Base-by-base conservation (phyloP, 35 echinoderm and acorn worm species). In the Ptychodera flava region DNA sequence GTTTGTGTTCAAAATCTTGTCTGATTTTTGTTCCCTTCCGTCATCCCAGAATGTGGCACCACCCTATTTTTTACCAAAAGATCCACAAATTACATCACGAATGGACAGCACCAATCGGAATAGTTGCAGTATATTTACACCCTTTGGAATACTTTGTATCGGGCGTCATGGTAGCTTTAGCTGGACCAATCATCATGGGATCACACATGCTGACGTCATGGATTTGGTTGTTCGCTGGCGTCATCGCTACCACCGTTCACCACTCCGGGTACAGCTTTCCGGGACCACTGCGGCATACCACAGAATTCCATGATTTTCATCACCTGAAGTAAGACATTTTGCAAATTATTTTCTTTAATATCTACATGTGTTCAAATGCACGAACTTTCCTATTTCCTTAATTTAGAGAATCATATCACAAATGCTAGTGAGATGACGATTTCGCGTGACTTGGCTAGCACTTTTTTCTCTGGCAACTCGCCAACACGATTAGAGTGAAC, bases 301-400 rank as follows among this genome's bases (percentile, higher is more conserved):
- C 45, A 6, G 96, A 99, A 37, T 85, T 86, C 32, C 96, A 99
- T 83, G 96, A 99, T 77, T 99, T 92, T 77, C 96, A 99, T 78
- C 96, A 99, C 81, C 83, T 99, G 30, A 99, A 99, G 96, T 99
- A 80, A 89, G 96, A n/a, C n/a, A n/a, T n/a, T n/a, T n/a, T n/a
- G n/a, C n/a, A n/a, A n/a, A n/a, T n/a, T n/a, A n/a, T n/a, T n/a
- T n/a, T n/a, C n/a, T n/a, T n/a, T n/a, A n/a, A n/a, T n/a, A n/a
- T n/a, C n/a, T n/a, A n/a, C n/a, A n/a, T n/a, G n/a, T n/a, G n/a
- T n/a, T n/a, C n/a, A n/a, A n/a, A n/a, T n/a, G n/a, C n/a, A n/a
- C n/a, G n/a, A n/a, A n/a, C n/a, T n/a, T n/a, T n/a, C n/a, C n/a
- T n/a, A n/a, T n/a, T n/a, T n/a, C n/a, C n/a, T n/a, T n/a, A n/a